Evolutionary conservation across 64 coral and sea anemone genomes (phyloP), one percentile per base, ranked within the genome.

Genomic region (Actinia tenebrosa): DNA sequence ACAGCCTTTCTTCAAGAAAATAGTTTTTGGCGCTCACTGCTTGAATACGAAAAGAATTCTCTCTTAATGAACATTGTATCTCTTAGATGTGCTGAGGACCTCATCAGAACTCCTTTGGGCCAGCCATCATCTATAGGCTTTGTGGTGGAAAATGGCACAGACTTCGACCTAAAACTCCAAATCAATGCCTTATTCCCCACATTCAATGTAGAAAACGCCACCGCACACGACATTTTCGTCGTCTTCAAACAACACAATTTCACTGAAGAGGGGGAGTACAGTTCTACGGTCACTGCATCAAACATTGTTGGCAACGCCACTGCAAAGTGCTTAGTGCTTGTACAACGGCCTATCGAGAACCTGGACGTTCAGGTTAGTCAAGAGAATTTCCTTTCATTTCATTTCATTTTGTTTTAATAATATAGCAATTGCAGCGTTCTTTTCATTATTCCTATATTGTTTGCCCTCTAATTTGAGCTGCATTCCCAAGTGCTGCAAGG

Each of bases 201-300:
- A 25, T 81, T 19, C 44, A 8, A 18, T 13, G 4, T 81, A 5
- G 14, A 11, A 18, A 81, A 81, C 20, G 17, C 22, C 43, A 50
- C 79, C 0, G 79, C 79, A 3, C 43, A 53, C 19, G 89, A 85
- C 11, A 82, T 90, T 44, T 90, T 94, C 44, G 92, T 94, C 55
- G 78, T 87, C n/a, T 87, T 59, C 42, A 50, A 79, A 42, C 45
- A 60, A 60, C 92, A 90, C 54, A 94, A 90, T 43, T 94, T 90
- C 89, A 94, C 50, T 42, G 17, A 54, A 1, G 63, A 19, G 6
- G 92, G 88, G 20, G 53, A 55, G 0, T 94, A 87, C 25, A 61
- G 60, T 27, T 78, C 89, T 9, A 88, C 79, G 20, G 71, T 90
- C 16, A 84, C 78, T 23, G 92, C 92, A 3, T 83, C 56, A 79